These are phyloP conservation scores for Halcyon badia DNA, from an alignment of 2,797 vertebrate species.

Conservation along the genomic window DNA sequence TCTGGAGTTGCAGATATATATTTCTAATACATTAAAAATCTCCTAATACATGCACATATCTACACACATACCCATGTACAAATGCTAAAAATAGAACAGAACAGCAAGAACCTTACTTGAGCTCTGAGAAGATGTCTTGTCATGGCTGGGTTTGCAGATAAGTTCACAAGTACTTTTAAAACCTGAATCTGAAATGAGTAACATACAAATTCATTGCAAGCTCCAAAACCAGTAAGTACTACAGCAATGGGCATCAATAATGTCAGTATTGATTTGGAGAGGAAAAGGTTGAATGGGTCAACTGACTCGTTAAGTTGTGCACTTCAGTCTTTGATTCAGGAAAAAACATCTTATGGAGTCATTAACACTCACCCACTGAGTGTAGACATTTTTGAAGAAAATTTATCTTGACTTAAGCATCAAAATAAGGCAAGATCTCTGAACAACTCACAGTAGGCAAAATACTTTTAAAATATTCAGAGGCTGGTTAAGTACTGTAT, in stretches of 20 bases:
- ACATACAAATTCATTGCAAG: not conserved
- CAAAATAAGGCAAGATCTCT: not conserved
- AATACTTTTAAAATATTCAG: not conserved
- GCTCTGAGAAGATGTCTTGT: constrained; percentile 89
- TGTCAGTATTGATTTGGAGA: not conserved
- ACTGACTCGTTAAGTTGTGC: not conserved
- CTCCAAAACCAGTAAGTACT: not conserved
- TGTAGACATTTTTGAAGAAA: not conserved
- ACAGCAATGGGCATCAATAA: not conserved
- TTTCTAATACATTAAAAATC: not conserved
- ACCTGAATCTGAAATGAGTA: constrained; percentile 86
- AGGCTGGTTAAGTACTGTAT: not conserved
- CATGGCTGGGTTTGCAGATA: constrained; percentile 92
- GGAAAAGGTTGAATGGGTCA: not conserved
- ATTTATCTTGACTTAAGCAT: not conserved
- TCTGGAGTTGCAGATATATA: not conserved
- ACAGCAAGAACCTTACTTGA: constrained; percentile 81
- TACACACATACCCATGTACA: not conserved
- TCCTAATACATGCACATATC: not conserved
- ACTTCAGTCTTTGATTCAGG: not conserved
- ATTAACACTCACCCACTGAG: not conserved
- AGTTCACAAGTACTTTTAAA: constrained; percentile 93
- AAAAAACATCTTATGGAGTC: not conserved
- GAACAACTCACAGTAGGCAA: not conserved
- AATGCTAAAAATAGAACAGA: not conserved